phyloP scores from a whole-genome alignment of 1,140 invertebrate genomes.

The Heliconius melpomene region DNA sequence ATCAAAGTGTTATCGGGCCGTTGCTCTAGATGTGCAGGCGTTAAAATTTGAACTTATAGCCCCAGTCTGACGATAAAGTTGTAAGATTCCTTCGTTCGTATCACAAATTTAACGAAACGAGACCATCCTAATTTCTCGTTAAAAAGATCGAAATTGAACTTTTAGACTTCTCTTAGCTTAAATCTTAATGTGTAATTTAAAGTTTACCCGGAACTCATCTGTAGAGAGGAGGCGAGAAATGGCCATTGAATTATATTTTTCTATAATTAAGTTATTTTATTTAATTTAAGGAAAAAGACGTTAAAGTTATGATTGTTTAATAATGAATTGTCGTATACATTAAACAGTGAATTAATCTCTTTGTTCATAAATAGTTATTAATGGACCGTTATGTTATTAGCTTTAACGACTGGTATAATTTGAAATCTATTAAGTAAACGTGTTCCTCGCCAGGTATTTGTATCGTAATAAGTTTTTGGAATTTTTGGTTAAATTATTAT shows the following conservation, averaged over 20 bases:
- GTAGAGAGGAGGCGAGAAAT: not conserved
- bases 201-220: not conserved
- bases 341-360: not conserved
- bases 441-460: not conserved
- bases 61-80: not conserved
- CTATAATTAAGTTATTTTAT: not conserved
- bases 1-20: conserved; percentile 29
- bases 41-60: not conserved
- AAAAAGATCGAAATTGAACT: not conserved
- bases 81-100: not conserved
- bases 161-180: not conserved
- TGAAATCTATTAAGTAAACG: not conserved
- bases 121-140: not conserved
- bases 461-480: not conserved
- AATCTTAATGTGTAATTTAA: not conserved
- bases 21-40: conserved; percentile 34
- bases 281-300: not conserved
- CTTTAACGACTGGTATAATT: not conserved
- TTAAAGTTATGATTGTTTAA: not conserved
- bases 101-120: not conserved
- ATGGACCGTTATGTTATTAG: not conserved
- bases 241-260: not conserved
- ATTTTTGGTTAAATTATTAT: not conserved
- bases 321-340: not conserved
- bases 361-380: not conserved